Percentiles rank a stretch among this genome's conserved stretches.
These are phyloP conservation scores for Diadumene lineata DNA, from an alignment of 92 coral and sea anemone species.

Conservation along the genomic window DNA sequence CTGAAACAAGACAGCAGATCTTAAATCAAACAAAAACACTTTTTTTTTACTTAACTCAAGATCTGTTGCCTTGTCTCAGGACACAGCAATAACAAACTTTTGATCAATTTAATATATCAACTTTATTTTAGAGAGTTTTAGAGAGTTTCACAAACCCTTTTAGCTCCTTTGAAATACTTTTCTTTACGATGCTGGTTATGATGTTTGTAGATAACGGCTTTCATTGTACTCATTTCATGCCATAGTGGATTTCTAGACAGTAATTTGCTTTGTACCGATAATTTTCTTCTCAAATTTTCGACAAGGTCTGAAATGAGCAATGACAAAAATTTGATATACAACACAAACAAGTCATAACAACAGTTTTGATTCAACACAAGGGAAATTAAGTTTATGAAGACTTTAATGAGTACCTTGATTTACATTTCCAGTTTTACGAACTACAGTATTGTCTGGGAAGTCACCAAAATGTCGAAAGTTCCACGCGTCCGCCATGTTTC, in stretches of 20 bases:
- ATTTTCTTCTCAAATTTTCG: slow-evolving; percentile 29
- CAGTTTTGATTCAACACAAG: neutral
- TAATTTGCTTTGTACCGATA: slow-evolving; percentile 27
- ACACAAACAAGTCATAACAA: neutral
- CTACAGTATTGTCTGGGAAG: neutral
- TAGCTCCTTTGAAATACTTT: slow-evolving; percentile 78
- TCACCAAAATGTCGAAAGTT: slow-evolving; percentile 35
- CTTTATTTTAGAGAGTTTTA: no score
- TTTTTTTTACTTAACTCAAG: no score
- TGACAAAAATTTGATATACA: neutral
- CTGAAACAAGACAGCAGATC: no score
- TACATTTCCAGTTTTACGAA: slow-evolving; percentile 13
- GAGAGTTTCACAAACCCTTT: slow-evolving; percentile 65
- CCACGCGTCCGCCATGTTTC: slow-evolving; percentile 85
- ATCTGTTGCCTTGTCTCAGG: no score
- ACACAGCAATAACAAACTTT: no score
- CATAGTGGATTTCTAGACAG: slow-evolving; percentile 47
- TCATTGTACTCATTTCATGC: slow-evolving; percentile 59
- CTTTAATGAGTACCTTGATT: slow-evolving; percentile 29
- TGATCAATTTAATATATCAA: no score
- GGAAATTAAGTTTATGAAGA: neutral
- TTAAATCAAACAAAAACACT: no score
- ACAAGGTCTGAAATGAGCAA: slow-evolving; percentile 22
- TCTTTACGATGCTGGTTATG: slow-evolving; percentile 86
- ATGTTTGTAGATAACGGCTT: slow-evolving; percentile 69